These are phyloP conservation scores for Eristalis pertinax DNA, from an alignment of 2,888 invertebrate species.

Conservation along the genomic window DNA sequence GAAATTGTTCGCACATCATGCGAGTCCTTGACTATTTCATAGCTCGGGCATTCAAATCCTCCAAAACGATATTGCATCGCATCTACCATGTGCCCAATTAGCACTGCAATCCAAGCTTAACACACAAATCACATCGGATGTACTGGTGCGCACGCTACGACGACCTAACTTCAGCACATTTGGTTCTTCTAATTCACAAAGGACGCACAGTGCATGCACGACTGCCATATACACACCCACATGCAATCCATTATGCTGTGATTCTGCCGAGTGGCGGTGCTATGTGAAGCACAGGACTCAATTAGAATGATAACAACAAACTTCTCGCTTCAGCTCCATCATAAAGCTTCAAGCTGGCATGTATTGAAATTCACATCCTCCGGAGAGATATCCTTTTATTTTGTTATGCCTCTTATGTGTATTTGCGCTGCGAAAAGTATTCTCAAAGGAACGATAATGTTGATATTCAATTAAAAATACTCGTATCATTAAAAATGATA, in stretches of 20 bases:
- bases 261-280: not conserved
- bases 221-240: not conserved
- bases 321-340: not conserved
- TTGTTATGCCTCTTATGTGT: not conserved
- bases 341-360: not conserved
- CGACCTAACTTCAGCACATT: conserved; percentile 5
- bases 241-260: not conserved
- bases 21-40: not conserved
- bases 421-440: not conserved
- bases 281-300: not conserved
- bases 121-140: not conserved
- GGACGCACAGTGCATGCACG: not conserved
- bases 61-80: not conserved
- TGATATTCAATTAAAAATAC: not conserved
- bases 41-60: not conserved
- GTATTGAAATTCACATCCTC: not conserved
- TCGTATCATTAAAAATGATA: not conserved
- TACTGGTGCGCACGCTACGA: not conserved
- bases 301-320: not conserved
- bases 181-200: conserved; percentile 24
- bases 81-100: not conserved
- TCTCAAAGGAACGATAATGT: not conserved
- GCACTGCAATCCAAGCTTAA: not conserved
- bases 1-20: not conserved
- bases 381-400: not conserved